Evolutionary conservation across 1,140 invertebrate species (phyloP), one percentile per base, ranked within the genome.

Genomic region (Saccostrea echinata): DNA sequence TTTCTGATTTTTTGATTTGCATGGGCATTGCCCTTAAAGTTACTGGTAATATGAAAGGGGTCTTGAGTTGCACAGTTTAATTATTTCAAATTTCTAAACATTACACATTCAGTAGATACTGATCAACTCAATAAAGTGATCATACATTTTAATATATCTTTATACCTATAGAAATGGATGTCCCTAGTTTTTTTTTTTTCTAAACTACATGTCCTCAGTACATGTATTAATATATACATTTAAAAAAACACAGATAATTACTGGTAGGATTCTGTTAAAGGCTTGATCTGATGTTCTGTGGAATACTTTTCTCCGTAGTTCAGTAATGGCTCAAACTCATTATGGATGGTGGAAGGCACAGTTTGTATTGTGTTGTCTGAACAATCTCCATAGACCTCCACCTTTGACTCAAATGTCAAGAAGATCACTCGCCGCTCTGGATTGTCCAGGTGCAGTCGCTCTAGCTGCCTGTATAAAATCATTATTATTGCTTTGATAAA

Each of bases 341-440:
- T 11, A 30, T 76, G 68, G 68, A 76, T 76, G 30, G 9, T 30
- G 68, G 27, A 30, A 30, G 68, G 68, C 24, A 76, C 68, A 1
- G 24, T 33, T 3, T 76, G 68, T 76, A 33, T 76, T 27, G 68
- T 76, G 68, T 16, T 16, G 33, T 11, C 51, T 33, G 80, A 61
- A 53, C 92, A 91, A 81, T 93, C 92, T 18, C 91, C 92, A 85
- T 88, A 90, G 52, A 93, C 90, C 57, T 91, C 81, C 2, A 94
- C 92, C 6, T 91, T 90, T 18, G 91, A 90, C 8, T 89, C 91
- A 87, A 94, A 94, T 12, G 89, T 90, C 13, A 92, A 88, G 30
- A 94, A 83, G 24, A 92, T 89, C 16, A 94, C 93, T 82, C 90
- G 82, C 61, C 93, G 93, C 11, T 93, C 92, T 21, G 93, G 93